Conservation (phyloP, 2,888 invertebrate species). For the Lasius platythorax region DNA sequence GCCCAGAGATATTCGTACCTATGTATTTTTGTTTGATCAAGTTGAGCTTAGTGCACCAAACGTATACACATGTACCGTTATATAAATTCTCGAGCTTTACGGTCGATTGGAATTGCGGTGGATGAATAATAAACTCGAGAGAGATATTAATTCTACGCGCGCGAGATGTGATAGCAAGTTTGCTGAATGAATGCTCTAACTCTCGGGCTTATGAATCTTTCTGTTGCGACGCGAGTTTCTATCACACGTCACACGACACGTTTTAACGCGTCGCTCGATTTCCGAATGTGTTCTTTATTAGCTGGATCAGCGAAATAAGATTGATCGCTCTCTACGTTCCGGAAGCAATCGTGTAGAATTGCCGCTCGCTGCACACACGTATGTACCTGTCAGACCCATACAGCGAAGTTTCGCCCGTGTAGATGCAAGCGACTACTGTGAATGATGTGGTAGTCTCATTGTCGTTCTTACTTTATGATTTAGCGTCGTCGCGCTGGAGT, state of each 20-base stretch:
- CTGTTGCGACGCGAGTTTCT: background rate
- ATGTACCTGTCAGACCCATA: slow-evolving; percentile 45
- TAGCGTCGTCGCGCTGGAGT: slow-evolving; percentile 51
- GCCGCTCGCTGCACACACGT: slow-evolving; percentile 28
- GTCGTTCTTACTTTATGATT: slow-evolving; percentile 65
- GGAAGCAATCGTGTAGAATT: slow-evolving; percentile 62
- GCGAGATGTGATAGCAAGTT: background rate
- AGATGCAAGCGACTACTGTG: slow-evolving; percentile 48
- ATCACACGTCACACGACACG: background rate
- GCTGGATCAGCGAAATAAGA: slow-evolving; percentile 1
- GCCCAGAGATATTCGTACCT: slow-evolving; percentile 55
- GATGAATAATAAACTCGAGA: slow-evolving; percentile 10
- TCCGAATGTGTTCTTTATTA: slow-evolving; percentile 4
- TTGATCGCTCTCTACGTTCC: slow-evolving; percentile 26
- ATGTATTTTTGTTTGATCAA: slow-evolving; percentile 69
- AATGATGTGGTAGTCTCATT: slow-evolving; percentile 56
- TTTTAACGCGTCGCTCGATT: background rate
- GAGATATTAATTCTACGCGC: slow-evolving; percentile 14
- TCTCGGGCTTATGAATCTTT: background rate
- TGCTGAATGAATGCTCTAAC: background rate
- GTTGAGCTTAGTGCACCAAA: slow-evolving; percentile 18
- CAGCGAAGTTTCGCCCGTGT: slow-evolving; percentile 49
- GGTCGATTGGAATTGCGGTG: background rate
- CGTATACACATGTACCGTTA: background rate
- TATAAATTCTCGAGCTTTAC: background rate